Percentiles rank a stretch among this genome's conserved stretches.
Evolutionary conservation across 2,888 invertebrate genomes (phyloP).

Genomic region (Tinea semifulvella): DNA sequence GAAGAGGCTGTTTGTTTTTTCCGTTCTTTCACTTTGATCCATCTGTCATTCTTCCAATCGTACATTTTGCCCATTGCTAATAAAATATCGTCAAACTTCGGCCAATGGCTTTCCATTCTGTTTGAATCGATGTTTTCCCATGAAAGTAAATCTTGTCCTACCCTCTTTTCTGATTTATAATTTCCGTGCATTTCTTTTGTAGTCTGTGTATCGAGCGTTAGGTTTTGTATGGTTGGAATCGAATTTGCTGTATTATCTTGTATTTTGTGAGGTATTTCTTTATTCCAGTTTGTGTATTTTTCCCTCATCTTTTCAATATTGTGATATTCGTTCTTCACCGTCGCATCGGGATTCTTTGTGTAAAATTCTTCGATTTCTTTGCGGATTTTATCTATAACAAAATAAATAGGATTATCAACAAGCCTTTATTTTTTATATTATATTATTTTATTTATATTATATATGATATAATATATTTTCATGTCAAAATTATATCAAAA

Average conservation of each 20-base stretch:
- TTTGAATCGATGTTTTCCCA: conserved; percentile 8
- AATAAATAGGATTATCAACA: background rate
- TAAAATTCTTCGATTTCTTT: conserved; percentile 47
- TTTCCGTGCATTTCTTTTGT: conserved; percentile 11
- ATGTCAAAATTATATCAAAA: too few species aligned
- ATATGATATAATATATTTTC: too few species aligned
- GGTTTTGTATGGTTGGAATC: background rate
- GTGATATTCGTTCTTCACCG: background rate
- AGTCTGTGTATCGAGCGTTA: conserved; percentile 6
- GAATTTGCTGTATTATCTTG: background rate
- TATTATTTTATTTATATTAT: background rate
- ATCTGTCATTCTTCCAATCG: conserved; percentile 59
- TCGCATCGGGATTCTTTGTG: conserved; percentile 32
- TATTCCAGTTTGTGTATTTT: background rate
- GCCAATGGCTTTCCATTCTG: conserved; percentile 31
- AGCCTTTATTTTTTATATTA: too few species aligned
- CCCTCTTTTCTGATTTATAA: conserved; percentile 13
- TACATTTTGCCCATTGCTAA: conserved; percentile 48
- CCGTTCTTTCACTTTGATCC: conserved; percentile 53
- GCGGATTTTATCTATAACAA: conserved; percentile 46
- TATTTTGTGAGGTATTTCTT: background rate
- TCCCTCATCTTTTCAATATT: conserved; percentile 3
- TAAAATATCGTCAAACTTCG: conserved; percentile 52
- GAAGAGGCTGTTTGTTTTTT: conserved; percentile 21
- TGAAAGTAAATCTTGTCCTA: conserved; percentile 7